Base-by-base conservation (phyloP, 2,888 invertebrate genomes). In the Hartigia nigra region DNA sequence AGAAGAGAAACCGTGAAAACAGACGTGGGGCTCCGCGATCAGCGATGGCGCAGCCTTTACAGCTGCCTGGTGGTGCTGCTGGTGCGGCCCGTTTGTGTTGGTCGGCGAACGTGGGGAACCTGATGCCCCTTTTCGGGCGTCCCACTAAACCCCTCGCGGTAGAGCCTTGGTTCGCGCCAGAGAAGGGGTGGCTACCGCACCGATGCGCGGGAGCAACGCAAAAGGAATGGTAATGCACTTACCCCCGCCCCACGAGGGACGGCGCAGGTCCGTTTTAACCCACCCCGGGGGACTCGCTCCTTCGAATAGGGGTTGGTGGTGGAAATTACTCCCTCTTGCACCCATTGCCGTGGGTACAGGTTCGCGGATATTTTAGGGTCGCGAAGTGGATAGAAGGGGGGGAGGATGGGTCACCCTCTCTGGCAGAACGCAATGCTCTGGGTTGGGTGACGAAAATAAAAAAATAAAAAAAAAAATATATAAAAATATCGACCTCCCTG, bases 221-320 rank as follows among this genome's bases (percentile, higher is more conserved):
- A 75, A 75, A 75, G 75, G 34, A 36, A 75, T 36, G 75, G 36
- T 75, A 82, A 83, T 86, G 83, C 83, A 82, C 81, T 85, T 82
- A 81, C 80, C 86, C 85, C 86, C 82, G 79, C 81, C 36, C 12
- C 31, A 23, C 9, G 11, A 36, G 75, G 36, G 75, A 36, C 75
- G 75, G 75, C 75, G 75, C 75, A 75, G 75, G 14, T 12, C 3
- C 39, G 81, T 77, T 82, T 82, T 78, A 36, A 70, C 74, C 69
- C 39, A 31, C 74, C 70, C 31, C 55, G 12, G n/a, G 76, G 70
- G 79, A 14, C 75, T 75, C 36, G 31, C 36, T 75, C 23, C 37
- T 37, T 75, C 34, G 23, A 55, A 55, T 55, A 55, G 55, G 55
- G 55, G 55, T 55, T 23, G 55, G 14, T 55, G 55, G 55, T 23